Evolutionary conservation across 2,797 vertebrate species (phyloP).

Genomic region (Sebastes cheni): DNA sequence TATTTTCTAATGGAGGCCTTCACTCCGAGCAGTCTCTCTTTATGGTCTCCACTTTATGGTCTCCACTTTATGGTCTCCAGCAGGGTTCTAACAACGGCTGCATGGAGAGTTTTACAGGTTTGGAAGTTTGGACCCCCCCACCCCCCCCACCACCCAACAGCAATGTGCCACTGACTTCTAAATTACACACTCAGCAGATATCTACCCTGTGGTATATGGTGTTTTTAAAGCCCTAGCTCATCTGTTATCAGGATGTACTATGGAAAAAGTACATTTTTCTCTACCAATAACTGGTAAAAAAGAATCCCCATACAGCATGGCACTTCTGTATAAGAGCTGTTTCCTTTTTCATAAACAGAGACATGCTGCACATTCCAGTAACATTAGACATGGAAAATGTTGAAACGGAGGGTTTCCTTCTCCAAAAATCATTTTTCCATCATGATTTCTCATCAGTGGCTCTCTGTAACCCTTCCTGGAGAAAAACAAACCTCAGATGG

Average conservation of each 20-base stretch:
- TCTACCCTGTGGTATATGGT: not conserved
- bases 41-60: conserved; percentile 9
- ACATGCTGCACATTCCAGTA: conserved; percentile 51
- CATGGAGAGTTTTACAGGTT: not conserved
- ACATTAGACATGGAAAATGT: conserved; percentile 46
- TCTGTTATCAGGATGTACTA: conserved; percentile 13
- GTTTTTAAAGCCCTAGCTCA: conserved; percentile 14
- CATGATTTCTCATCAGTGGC: conserved; percentile 45
- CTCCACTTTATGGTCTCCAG: not conserved
- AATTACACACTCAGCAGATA: conserved; percentile 13
- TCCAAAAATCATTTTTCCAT: conserved; percentile 26
- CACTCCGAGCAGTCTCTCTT: conserved; percentile 18
- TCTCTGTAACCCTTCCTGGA: not conserved
- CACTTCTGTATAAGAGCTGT: not conserved
- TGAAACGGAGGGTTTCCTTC: conserved; percentile 1
- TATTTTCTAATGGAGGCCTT: conserved; percentile 13
- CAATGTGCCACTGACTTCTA: conserved; percentile 11
- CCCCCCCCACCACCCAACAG: too few relatives aligned
- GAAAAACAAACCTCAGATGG: conserved; percentile 21
- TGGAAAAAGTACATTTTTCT: not conserved
- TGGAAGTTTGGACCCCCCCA: too few relatives aligned
- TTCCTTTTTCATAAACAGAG: not conserved
- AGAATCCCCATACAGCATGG: not conserved
- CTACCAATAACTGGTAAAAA: too few relatives aligned
- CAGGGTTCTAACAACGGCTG: not conserved